Base-by-base conservation (phyloP, 2,888 invertebrate genomes). In the Rhamnusium bicolor region DNA sequence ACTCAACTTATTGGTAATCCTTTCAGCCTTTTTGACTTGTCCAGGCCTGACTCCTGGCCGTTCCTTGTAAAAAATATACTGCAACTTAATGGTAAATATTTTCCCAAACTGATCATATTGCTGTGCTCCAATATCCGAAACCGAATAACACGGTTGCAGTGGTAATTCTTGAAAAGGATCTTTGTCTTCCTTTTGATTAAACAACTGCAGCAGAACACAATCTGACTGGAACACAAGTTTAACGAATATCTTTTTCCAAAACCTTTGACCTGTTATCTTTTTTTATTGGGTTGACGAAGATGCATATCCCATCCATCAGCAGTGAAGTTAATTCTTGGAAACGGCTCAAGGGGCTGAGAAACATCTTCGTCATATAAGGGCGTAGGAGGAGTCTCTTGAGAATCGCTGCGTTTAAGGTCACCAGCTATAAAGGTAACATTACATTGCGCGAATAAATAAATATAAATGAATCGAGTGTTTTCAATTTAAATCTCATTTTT, bases 31-130 rank as follows among this genome's bases (percentile, higher is more conserved):
- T 71, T 96, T 96, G 74, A 97, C 96, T 87, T 97, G 97, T 0
- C 98, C 98, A 0, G 98, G 97, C 77, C 98, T 90, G 16, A 98
- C 97, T 1, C 99, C 99, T 0, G 99, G 98, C 10, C 98, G 91
- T 88, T 99, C 99, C 88, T 98, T 98, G 88, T 99, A 99, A 88
- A 98, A 97, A 69, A 99, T 95, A 86, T 98, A 98, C 88, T 99
- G 99, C 80, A 98, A 89, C 86, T 95, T 99, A 70, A 99, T 93
- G 0, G 99, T 99, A 90, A 99, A 99, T 82, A 99, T 98, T 90
- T 99, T 99, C 29, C 99, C 99, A 87, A 95, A 99, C 88, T 98
- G 97, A 89, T 99, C 99, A 87, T 97, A 99, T 87, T 99, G 99
- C 89, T 99, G 99, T 40, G 98, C 96, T 62, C 95, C 95, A 60